These are phyloP conservation scores for Lepilemur ruficaudatus DNA, from an alignment of 2,797 vertebrate genomes.

Conservation along the genomic window DNA sequence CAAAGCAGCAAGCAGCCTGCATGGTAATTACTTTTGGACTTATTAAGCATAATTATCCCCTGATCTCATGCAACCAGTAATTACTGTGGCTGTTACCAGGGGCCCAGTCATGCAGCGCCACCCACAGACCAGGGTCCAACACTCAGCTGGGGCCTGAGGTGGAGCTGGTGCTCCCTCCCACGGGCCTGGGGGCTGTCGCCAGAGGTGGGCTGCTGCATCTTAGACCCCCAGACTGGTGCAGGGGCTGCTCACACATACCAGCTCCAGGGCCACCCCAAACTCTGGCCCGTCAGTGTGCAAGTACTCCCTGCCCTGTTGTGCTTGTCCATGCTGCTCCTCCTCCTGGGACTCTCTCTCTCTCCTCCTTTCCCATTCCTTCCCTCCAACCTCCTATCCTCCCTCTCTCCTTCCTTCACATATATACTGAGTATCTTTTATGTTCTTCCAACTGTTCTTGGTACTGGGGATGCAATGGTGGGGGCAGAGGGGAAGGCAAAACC, in stretches of 20 bases:
- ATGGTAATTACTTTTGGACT: constrained; percentile 81
- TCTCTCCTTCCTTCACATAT: neutral
- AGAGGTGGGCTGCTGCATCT: neutral
- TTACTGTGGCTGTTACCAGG: constrained; percentile 70
- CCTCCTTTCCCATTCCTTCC: neutral
- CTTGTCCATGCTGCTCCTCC: accelerated
- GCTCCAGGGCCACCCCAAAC: neutral
- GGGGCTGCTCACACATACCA: neutral
- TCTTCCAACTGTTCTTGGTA: neutral
- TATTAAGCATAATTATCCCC: constrained; percentile 80
- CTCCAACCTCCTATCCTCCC: neutral
- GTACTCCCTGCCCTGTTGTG: too few relatives aligned
- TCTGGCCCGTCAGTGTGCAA: neutral
- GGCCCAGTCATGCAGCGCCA: constrained; percentile 42
- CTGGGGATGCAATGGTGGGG: neutral
- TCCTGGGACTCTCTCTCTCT: neutral
- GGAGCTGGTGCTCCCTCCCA: neutral
- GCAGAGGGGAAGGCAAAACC: neutral
- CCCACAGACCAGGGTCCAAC: constrained; percentile 33
- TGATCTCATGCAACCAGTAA: constrained; percentile 76
- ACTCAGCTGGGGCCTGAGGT: constrained; percentile 33
- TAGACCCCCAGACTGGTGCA: neutral
- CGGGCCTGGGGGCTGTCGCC: accelerated
- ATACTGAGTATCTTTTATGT: neutral
- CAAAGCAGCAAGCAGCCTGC: constrained; percentile 74